phyloP scores from a whole-genome alignment of 2,113 vertebrate species.

The Progne subis region DNA sequence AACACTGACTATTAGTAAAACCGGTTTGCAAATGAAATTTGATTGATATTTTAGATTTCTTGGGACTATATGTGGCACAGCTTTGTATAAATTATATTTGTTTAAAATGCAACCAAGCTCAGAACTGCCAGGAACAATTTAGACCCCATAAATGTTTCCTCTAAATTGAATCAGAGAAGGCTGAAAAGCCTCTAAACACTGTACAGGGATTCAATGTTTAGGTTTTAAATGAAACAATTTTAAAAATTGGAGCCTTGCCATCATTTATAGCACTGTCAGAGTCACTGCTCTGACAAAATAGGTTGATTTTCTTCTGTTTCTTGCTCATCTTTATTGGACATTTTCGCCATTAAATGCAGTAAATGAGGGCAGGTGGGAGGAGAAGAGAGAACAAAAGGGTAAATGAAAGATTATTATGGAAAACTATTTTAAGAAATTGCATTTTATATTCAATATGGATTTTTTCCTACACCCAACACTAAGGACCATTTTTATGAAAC shows the following conservation, averaged over 20 bases:
- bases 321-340: not conserved
- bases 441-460: not conserved
- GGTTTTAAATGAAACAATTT: slow-evolving; percentile 69
- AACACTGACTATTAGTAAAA: slow-evolving; percentile 46
- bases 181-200: slow-evolving; percentile 58
- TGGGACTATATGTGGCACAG: not conserved
- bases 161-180: slow-evolving; percentile 69
- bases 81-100: slow-evolving; percentile 61
- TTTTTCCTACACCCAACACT: not conserved
- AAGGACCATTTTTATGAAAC: slow-evolving; percentile 31
- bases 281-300: not conserved
- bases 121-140: slow-evolving; percentile 68
- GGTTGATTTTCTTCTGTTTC: slow-evolving; percentile 17
- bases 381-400: not conserved
- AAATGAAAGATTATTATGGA: not conserved
- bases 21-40: slow-evolving; percentile 12
- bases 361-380: not conserved
- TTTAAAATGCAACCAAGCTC: slow-evolving; percentile 60
- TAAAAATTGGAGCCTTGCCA: slow-evolving; percentile 42
- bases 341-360: not conserved
- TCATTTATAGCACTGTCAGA: slow-evolving; percentile 21
- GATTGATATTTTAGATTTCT: slow-evolving; percentile 58
- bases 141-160: slow-evolving; percentile 67
- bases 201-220: slow-evolving; percentile 55
- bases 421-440: not conserved